These are phyloP conservation scores for Strigops habroptila DNA, from an alignment of 2,113 vertebrate genomes.

Conservation along the genomic window DNA sequence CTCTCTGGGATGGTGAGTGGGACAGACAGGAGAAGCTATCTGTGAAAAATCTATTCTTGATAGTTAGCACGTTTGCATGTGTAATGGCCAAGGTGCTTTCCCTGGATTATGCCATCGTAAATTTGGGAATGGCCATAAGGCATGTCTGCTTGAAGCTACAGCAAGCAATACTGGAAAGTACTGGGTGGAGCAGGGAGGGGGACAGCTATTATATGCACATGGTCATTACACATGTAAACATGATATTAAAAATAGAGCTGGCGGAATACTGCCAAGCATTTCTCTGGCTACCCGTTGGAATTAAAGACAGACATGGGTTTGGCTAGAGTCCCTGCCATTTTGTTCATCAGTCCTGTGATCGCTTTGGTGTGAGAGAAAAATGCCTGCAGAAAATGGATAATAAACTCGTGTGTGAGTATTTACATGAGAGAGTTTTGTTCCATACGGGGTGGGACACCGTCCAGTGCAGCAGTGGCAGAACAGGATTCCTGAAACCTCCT, in stretches of 20 bases:
- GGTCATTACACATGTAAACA: conserved; percentile 44
- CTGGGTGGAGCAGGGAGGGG: conserved; percentile 45
- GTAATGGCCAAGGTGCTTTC: conserved; percentile 16
- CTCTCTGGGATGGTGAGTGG: not conserved
- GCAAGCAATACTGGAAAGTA: conserved; percentile 43
- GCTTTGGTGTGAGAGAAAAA: not conserved
- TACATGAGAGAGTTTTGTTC: not conserved
- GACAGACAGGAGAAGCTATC: not conserved
- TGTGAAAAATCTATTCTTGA: not conserved
- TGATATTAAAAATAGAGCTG: conserved; percentile 21
- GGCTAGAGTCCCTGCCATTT: not conserved
- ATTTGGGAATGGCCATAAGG: not conserved
- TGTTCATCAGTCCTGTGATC: not conserved
- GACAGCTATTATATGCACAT: conserved; percentile 6
- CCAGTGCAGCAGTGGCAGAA: not conserved
- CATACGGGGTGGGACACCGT: rapidly evolving
- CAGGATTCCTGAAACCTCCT: conserved; percentile 4
- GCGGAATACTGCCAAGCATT: not conserved
- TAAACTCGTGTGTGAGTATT: not conserved
- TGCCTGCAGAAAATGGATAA: not conserved
- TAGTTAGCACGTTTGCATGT: conserved; percentile 3
- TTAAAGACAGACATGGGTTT: not conserved
- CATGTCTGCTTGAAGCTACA: conserved; percentile 10
- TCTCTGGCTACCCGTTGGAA: not conserved
- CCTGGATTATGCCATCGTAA: not conserved